Conservation (phyloP, 2,797 vertebrate genomes). For the Mionectes olivaceus region DNA sequence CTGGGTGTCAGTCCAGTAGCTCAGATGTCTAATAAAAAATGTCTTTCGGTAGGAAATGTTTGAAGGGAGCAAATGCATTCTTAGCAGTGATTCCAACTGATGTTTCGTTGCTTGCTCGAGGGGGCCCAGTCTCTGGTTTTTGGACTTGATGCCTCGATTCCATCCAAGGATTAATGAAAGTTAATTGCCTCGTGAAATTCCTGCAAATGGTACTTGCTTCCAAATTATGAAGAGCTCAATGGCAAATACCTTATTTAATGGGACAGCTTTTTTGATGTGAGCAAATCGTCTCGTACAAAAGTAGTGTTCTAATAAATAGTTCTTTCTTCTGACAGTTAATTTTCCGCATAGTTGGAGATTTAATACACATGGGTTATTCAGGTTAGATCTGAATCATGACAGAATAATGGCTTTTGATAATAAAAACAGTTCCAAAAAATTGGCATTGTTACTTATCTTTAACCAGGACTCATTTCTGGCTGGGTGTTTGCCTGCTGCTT, state of each 20-base stretch:
- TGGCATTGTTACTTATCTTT: neutral
- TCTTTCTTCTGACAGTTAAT: conserved; percentile 25
- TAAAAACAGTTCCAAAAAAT: neutral
- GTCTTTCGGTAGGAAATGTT: neutral
- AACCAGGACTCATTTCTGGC: neutral
- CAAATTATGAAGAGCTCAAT: neutral
- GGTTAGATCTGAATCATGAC: neutral
- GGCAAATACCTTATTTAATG: neutral
- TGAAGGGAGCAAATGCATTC: neutral
- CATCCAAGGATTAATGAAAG: neutral
- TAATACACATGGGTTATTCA: neutral
- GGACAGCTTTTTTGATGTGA: neutral
- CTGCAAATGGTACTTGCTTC: neutral
- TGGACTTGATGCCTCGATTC: neutral
- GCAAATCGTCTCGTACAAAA: neutral
- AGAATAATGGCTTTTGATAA: neutral
- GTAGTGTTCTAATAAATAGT: neutral
- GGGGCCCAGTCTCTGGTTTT: neutral
- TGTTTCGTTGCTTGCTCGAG: neutral
- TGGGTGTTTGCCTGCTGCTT: neutral
- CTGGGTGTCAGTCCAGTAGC: neutral
- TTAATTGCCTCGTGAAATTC: neutral
- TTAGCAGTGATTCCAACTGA: neutral
- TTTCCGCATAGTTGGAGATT: conserved; percentile 13
- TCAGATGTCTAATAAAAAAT: neutral